phyloP scores from a whole-genome alignment of 1,140 invertebrate genomes.

The Drosophila malerkotliana region DNA sequence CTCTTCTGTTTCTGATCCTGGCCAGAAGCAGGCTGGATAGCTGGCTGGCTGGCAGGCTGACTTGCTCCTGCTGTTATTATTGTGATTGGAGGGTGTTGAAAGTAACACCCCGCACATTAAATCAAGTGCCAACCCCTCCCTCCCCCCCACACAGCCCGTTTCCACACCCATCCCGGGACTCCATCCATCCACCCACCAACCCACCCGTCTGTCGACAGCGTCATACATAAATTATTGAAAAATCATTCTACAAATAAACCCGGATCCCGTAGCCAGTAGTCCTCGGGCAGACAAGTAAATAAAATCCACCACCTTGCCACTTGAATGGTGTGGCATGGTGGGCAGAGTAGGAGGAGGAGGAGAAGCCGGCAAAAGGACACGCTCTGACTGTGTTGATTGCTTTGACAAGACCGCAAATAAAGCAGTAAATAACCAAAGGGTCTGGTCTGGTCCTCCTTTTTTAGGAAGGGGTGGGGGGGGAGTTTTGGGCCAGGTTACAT shows the following conservation, averaged over 20 bases:
- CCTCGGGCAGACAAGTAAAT: slow-evolving; percentile 61
- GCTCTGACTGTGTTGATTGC: slow-evolving; percentile 71
- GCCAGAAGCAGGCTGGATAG: background rate
- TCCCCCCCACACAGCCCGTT: too few relatives aligned
- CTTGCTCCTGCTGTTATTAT: slow-evolving; percentile 56
- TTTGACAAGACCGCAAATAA: slow-evolving; percentile 80
- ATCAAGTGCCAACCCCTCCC: slow-evolving; percentile 63
- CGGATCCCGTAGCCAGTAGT: slow-evolving; percentile 15
- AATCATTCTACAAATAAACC: slow-evolving; percentile 82
- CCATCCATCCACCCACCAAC: background rate
- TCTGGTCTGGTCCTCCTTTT: slow-evolving; percentile 7
- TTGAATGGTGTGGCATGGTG: slow-evolving; percentile 1
- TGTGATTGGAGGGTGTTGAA: slow-evolving; percentile 79
- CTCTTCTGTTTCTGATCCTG: slow-evolving; percentile 18
- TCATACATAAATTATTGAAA: slow-evolving; percentile 83
- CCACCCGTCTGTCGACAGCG: slow-evolving; percentile 40
- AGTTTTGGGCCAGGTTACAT: slow-evolving; percentile 29
- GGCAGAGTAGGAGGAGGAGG: background rate
- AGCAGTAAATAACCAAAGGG: slow-evolving; percentile 71
- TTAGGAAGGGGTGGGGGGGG: background rate
- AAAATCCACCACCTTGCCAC: slow-evolving; percentile 65
- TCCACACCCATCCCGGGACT: background rate
- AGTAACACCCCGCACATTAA: slow-evolving; percentile 80
- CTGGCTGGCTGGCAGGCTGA: slow-evolving; percentile 8
- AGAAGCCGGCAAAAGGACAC: slow-evolving; percentile 26